These are phyloP conservation scores for Pristionchus mayeri DNA, from an alignment of 2,888 invertebrate species.

Conservation along the genomic window DNA sequence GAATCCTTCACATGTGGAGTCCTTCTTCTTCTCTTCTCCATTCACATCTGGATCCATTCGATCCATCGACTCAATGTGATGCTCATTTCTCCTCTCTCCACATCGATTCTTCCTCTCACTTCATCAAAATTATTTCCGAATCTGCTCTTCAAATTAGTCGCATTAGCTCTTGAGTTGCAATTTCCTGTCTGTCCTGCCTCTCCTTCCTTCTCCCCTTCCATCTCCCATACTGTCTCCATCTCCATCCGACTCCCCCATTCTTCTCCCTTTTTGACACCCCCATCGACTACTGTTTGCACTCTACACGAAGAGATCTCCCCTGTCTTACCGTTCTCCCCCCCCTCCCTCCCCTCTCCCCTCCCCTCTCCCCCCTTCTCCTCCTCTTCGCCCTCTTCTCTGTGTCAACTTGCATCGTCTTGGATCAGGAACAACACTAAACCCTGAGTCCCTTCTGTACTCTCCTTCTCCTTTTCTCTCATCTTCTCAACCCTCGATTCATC, in stretches of 20 bases:
- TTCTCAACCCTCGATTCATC: constrained; percentile 21
- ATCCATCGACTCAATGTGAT: not conserved
- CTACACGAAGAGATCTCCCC: constrained; percentile 17
- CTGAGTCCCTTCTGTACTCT: constrained; percentile 24
- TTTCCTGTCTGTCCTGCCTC: not conserved
- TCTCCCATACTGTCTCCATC: constrained; percentile 17
- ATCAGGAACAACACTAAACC: constrained; percentile 29
- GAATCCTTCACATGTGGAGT: not conserved
- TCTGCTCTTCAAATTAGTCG: not conserved
- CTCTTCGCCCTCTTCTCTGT: constrained; percentile 15
- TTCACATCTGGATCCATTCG: constrained; percentile 19
- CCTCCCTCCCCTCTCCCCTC: not conserved
- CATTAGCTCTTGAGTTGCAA: not conserved
- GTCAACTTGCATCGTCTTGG: constrained; percentile 26
- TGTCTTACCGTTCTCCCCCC: constrained; percentile 30
- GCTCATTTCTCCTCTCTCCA: not conserved
- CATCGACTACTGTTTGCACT: constrained; percentile 34
- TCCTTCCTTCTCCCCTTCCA: not conserved
- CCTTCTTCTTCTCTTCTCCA: no score
- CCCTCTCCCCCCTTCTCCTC: not conserved
- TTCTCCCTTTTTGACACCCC: constrained; percentile 45
- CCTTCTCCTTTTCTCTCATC: constrained; percentile 31
- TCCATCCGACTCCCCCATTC: not conserved
- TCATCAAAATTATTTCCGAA: not conserved
- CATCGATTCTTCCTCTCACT: not conserved